These are phyloP conservation scores for Rhagophthalmus giganteus DNA, from an alignment of 2,888 invertebrate species.

Conservation along the genomic window DNA sequence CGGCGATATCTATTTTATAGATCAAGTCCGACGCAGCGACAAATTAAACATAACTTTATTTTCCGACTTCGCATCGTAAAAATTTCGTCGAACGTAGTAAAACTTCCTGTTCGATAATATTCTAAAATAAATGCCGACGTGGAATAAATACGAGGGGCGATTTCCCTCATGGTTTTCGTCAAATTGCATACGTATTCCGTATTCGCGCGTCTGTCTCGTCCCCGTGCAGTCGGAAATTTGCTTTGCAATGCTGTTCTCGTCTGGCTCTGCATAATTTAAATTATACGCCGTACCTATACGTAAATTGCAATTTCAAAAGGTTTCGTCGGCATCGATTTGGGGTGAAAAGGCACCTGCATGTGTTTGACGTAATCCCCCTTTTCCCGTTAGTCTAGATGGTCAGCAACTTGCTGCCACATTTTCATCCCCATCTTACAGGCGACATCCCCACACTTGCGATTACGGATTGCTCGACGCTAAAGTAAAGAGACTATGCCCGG, in stretches of 20 bases:
- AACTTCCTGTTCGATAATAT: constrained; percentile 69
- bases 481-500: constrained; percentile 90
- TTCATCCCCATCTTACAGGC: constrained; percentile 80
- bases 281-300: constrained; percentile 80
- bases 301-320: constrained; percentile 77
- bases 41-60: too few species aligned
- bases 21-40: too few species aligned
- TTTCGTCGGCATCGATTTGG: constrained; percentile 55
- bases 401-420: constrained; percentile 71
- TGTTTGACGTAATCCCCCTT: constrained; percentile 90
- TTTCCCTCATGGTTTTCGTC: constrained; percentile 73
- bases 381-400: constrained; percentile 87
- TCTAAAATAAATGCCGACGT: constrained; percentile 78
- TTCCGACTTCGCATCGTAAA: too few species aligned
- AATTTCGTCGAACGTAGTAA: constrained; percentile 46
- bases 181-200: constrained; percentile 88
- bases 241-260: constrained; percentile 74
- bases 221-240: constrained; percentile 76
- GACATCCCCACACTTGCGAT: constrained; percentile 84
- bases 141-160: constrained; percentile 72
- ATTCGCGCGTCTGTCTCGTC: constrained; percentile 87
- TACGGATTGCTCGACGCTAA: constrained; percentile 63
- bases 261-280: constrained; percentile 68
- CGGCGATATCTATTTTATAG: too few species aligned
- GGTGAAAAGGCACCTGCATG: constrained; percentile 72